Evolutionary conservation across 1,140 invertebrate genomes (phyloP).

Genomic region (Drosophila chauvacae): DNA sequence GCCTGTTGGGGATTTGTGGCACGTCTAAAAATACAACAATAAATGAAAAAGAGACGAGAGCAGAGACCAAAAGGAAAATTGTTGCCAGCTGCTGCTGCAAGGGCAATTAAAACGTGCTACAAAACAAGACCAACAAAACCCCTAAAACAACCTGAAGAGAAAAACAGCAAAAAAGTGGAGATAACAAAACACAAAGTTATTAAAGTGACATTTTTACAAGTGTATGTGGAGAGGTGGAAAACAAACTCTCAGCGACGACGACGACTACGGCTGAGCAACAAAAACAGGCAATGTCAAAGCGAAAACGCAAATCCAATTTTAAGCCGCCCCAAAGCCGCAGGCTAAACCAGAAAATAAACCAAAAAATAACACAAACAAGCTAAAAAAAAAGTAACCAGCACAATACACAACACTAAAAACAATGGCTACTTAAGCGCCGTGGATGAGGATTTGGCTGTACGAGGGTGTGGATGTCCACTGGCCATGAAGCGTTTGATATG

Average conservation of each 20-base stretch:
- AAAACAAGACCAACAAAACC: slow-evolving; percentile 35
- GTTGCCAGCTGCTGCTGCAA: slow-evolving; percentile 53
- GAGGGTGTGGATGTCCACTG: slow-evolving; percentile 31
- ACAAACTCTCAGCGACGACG: slow-evolving; percentile 15
- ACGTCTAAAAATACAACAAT: slow-evolving; percentile 71
- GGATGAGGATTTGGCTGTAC: slow-evolving; percentile 10
- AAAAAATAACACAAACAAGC: slow-evolving; percentile 40
- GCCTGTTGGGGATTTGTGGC: slow-evolving; percentile 65
- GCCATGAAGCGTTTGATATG: slow-evolving; percentile 56
- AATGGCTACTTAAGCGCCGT: slow-evolving; percentile 72
- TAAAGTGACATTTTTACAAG: slow-evolving; percentile 78
- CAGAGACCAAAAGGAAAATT: slow-evolving; percentile 51
- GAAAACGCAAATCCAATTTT: slow-evolving; percentile 80
- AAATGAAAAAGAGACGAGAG: slow-evolving; percentile 30
- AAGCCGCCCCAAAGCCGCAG: slow-evolving; percentile 75
- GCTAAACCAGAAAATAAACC: slow-evolving; percentile 59
- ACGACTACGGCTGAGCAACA: slow-evolving; percentile 29
- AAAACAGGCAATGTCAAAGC: slow-evolving; percentile 61
- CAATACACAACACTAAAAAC: slow-evolving; percentile 63
- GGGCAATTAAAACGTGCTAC: slow-evolving; percentile 75
- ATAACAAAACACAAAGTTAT: slow-evolving; percentile 67
- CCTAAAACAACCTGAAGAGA: slow-evolving; percentile 10
- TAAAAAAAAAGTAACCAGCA: slow-evolving; percentile 20
- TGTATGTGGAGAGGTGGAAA: slow-evolving; percentile 36
- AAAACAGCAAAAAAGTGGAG: slow-evolving; percentile 12